These are phyloP conservation scores for Colletes gigas DNA, from an alignment of 1,140 invertebrate genomes.

Conservation along the genomic window DNA sequence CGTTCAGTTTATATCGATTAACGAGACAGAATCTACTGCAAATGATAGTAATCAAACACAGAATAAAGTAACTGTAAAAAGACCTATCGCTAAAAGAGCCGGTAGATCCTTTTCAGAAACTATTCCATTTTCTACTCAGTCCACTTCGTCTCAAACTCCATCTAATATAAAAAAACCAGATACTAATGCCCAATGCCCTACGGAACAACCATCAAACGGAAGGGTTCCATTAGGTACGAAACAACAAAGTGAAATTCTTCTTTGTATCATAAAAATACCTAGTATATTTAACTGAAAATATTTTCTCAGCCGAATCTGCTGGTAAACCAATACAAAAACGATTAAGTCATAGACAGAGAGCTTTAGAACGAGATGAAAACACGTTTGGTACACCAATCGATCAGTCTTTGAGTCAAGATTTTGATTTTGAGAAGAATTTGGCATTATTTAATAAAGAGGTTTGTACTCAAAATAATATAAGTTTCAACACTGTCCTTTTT, in stretches of 20 bases:
- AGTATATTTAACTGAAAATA: neutral
- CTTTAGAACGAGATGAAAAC: slow-evolving; percentile 82
- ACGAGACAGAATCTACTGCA: slow-evolving; percentile 70
- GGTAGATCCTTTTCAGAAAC: slow-evolving; percentile 81
- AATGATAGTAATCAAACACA: slow-evolving; percentile 72
- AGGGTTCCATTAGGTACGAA: slow-evolving; percentile 74
- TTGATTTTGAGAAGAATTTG: slow-evolving; percentile 97
- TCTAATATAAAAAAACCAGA: slow-evolving; percentile 67
- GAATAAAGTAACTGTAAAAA: slow-evolving; percentile 82
- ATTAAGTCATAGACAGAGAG: slow-evolving; percentile 73
- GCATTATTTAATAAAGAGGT: slow-evolving; percentile 94
- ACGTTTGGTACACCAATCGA: slow-evolving; percentile 84
- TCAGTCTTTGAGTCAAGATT: slow-evolving; percentile 86
- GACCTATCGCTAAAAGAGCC: slow-evolving; percentile 82
- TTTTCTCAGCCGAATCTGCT: slow-evolving; percentile 55
- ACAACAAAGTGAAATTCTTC: slow-evolving; percentile 53
- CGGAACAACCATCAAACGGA: slow-evolving; percentile 74
- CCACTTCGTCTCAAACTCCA: slow-evolving; percentile 50
- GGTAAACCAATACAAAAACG: slow-evolving; percentile 67
- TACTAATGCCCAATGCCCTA: slow-evolving; percentile 56
- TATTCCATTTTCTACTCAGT: slow-evolving; percentile 65
- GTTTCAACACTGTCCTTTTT: too few species aligned
- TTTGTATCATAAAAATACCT: neutral
- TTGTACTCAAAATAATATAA: slow-evolving; percentile 69
- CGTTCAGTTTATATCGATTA: slow-evolving; percentile 83